Base-by-base conservation (phyloP, 2,113 vertebrate species). In the Dipodomys merriami region DNA sequence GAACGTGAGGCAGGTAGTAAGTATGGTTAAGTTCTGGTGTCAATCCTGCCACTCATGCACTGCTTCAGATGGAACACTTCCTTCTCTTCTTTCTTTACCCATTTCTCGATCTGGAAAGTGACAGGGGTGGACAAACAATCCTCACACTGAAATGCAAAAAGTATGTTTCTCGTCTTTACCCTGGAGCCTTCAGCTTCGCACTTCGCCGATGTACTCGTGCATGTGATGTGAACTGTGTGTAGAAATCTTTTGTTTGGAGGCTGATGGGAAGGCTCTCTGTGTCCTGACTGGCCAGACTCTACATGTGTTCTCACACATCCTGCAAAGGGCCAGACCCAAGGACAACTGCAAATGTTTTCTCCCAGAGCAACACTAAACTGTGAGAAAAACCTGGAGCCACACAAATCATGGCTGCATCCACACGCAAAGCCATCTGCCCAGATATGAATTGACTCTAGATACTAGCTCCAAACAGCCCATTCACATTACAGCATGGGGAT, bases 401-500 rank as follows among this genome's bases (percentile, higher is more conserved):
- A 9, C 80, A 25, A 85, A 96, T 93, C 81, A 81, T 19, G 93
- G 35, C 22, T 0, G 67, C 53, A 73, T 67, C 81, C 72, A 91
- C 91, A 85, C 0, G 11, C 0, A 12, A 46, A 68, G 44, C 25
- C 69, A 18, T 44, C 39, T 64, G 44, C 7, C 83, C 67, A 85
- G 85, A 95, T 88, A 72, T 88, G 93, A 74, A 67, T 71, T 35
- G 62, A 2, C 85, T 93, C 73, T 67, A 94, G 76, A 92, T 83
- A 90, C 35, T 15, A 25, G n/a, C 25, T 74, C 76, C 73, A 18
- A 83, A 73, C 83, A 83, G 83, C 96, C 90, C 57, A 88, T 0
- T 87, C 81, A 6, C n/a, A 27, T 39, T 60, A 15, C 12, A n/a
- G 76, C 23, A 4, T 15, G 2, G 0, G 5, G 30, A 22, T 4